These are phyloP conservation scores for Spatulosminthurus flaviceps DNA, from an alignment of 2,888 invertebrate species.

Conservation along the genomic window DNA sequence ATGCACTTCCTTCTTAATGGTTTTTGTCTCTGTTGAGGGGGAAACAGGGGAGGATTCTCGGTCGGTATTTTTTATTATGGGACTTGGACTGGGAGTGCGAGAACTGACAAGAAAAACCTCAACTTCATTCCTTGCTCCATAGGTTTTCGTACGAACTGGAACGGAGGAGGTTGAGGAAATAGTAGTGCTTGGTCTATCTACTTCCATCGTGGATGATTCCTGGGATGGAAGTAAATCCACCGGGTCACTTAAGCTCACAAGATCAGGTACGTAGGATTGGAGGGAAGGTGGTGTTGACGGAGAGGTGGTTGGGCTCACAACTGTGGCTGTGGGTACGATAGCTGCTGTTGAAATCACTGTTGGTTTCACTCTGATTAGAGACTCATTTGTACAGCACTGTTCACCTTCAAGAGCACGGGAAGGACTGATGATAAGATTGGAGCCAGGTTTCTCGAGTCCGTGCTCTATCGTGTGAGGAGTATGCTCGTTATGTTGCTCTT, in stretches of 20 bases:
- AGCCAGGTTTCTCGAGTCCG: slow-evolving; percentile 22
- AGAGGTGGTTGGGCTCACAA: background rate
- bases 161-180: background rate
- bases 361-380: slow-evolving; percentile 20
- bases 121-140: slow-evolving; percentile 61
- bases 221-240: background rate
- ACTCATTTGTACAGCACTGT: slow-evolving; percentile 27
- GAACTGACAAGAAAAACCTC: slow-evolving; percentile 62
- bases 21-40: background rate
- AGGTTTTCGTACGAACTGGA: slow-evolving; percentile 60
- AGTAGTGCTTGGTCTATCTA: background rate
- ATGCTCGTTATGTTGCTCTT: background rate
- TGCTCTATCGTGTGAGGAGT: background rate
- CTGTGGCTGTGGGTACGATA: slow-evolving; percentile 14
- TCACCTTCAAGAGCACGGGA: slow-evolving; percentile 29
- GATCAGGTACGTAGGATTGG: slow-evolving; percentile 20
- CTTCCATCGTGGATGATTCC: slow-evolving; percentile 29
- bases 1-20: slow-evolving; percentile 58
- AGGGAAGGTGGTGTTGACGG: background rate
- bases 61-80: slow-evolving; percentile 7
- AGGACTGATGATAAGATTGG: slow-evolving; percentile 9
- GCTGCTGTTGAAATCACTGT: slow-evolving; percentile 3
- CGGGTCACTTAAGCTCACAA: slow-evolving; percentile 10
- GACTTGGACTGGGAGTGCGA: slow-evolving; percentile 61
- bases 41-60: background rate